Evolutionary conservation across 2,113 vertebrate genomes (phyloP).

Genomic region (Solea solea): DNA sequence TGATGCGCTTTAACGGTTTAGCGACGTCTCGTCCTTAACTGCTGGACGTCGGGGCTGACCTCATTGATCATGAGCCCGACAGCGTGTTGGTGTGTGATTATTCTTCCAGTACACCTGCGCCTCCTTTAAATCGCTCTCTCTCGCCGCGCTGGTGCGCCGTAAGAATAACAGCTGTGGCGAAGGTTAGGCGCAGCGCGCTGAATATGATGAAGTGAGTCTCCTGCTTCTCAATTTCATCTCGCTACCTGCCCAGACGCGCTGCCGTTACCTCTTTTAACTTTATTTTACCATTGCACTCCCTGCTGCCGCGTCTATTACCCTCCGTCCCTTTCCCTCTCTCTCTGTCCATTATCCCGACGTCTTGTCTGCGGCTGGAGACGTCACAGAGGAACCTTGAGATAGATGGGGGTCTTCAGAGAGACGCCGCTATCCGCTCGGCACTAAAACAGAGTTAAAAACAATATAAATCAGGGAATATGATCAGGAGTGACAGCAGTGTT

Average conservation of each 20-base stretch:
- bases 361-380: slow-evolving; percentile 42
- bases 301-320: slow-evolving; percentile 23
- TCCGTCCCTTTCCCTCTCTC: slow-evolving; percentile 4
- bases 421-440: slow-evolving; percentile 42
- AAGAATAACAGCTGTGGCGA: neutral
- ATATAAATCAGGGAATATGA: slow-evolving; percentile 62
- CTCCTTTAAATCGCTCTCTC: slow-evolving; percentile 14
- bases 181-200: slow-evolving; percentile 40
- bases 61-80: slow-evolving; percentile 42
- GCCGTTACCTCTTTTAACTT: slow-evolving; percentile 48
- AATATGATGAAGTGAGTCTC: slow-evolving; percentile 49
- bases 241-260: neutral
- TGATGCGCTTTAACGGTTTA: too few species aligned
- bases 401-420: slow-evolving; percentile 59
- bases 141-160: neutral
- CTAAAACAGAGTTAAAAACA: slow-evolving; percentile 42
- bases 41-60: slow-evolving; percentile 5
- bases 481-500: slow-evolving; percentile 51
- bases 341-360: slow-evolving; percentile 10
- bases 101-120: slow-evolving; percentile 14
- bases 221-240: slow-evolving; percentile 45
- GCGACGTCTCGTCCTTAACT: too few species aligned
- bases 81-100: slow-evolving; percentile 24
- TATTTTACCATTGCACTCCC: slow-evolving; percentile 35
- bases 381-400: slow-evolving; percentile 73